Evolutionary conservation across 1,140 invertebrate genomes (phyloP), one percentile per base, ranked within the genome.

Genomic region (Adoxophyes honmai): DNA sequence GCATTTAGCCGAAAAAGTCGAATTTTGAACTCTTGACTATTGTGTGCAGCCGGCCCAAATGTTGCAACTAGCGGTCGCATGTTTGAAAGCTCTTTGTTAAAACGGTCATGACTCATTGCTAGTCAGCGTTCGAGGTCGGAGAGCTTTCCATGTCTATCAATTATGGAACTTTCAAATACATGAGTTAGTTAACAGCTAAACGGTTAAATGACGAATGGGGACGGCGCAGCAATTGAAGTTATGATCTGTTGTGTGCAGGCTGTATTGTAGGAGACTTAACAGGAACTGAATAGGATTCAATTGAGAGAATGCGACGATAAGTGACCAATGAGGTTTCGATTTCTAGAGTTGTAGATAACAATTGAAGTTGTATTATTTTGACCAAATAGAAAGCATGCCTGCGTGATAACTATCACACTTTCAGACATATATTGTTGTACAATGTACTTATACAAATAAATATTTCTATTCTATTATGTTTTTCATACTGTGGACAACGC

Each of bases 101-200:
- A 37, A 42, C 38, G 15, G 51, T 42, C 56, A 60, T 73, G 68
- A 71, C 18, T 73, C 70, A 73, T 64, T 35, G 59, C 14, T 54
- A 62, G 36, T 9, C 34, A 48, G 57, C 57, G 59, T 70, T 65
- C 59, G 65, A 72, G 78, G 78, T 73, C 78, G 72, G 72, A 81
- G 75, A 75, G 75, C 68, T 66, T 60, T 64, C 57, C 52, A 57
- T 52, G 52, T 59, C 58, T 58, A 42, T 59, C 58, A 59, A 59
- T 56, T 61, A 64, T 34, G 55, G 42, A 52, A 66, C 72, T 79
- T 76, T 76, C 73, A 15, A n/a, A 7, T 44, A 44, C 39, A 28
- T 10, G 21, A 28, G 21, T 28, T 48, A 21, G 42, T 28, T 48
- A 48, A 48, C 42, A 21, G 42, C 42, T 48, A 3, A 14, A 28